Evolutionary conservation across 2,797 vertebrate species (phyloP), one percentile per base, ranked within the genome.

Genomic region (Diglossa cyanea): DNA sequence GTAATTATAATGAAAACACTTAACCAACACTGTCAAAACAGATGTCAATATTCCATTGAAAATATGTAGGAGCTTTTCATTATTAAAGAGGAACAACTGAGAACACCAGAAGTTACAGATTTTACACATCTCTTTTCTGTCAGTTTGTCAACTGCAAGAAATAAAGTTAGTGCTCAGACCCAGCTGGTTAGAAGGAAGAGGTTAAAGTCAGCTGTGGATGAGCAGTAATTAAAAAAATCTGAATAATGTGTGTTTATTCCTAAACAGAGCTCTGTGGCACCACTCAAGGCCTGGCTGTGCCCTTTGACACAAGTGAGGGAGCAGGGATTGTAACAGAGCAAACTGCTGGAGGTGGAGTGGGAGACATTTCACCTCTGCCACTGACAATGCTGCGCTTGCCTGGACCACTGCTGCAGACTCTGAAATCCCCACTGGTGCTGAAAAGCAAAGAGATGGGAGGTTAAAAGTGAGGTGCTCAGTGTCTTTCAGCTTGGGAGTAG

Each of bases 11-110:
- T 28, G 65, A 88, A 91, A 94, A 90, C 35, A 72, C 35, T 65
- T 40, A 93, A 74, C n/a, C 25, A 58, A 68, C 28, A 61, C 61
- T 91, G 68, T 91, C 91, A 94, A 93, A 95, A 88, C 61, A 77
- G 63, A 87, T 51, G 68, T 72, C 90, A 93, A 77, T 93, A 83
- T 89, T 82, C 39, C 24, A 50, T 61, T 82, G 45, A 85, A 63
- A 87, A 61, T 73, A 80, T 20, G 18, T 47, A 47, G 68, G 58
- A 91, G 26, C 14, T 58, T 91, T 83, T 57, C 14, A 48, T 44
- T 88, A 67, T 86, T 86, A 78, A 88, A 72, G 57, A 23, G 6
- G 40, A 92, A 45, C 58, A 72, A 88, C 39, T 51, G 42, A 50
- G 65, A 87, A 65, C 57, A 72, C 28, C 20, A 60, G 74, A 75